Percentiles rank a stretch among this genome's conserved stretches.
phyloP scores from a whole-genome alignment of 2,113 vertebrate genomes.

The Myodes glareolus region DNA sequence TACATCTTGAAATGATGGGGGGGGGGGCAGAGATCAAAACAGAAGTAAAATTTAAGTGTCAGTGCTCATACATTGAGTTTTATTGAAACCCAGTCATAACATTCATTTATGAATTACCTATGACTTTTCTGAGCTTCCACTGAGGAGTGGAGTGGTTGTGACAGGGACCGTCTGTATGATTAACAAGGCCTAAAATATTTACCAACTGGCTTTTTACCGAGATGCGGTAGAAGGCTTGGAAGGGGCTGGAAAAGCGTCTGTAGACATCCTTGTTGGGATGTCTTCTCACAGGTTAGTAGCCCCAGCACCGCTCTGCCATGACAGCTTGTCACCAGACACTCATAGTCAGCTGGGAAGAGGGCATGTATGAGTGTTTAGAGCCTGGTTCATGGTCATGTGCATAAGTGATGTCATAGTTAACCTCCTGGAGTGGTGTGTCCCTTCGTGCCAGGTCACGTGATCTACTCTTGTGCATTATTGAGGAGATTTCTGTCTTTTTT shows the following conservation, averaged over 20 bases:
- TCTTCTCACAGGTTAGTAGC: constrained; percentile 47
- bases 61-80: not conserved
- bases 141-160: not conserved
- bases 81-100: not conserved
- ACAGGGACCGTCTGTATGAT: not conserved
- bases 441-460: not conserved
- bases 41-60: constrained; percentile 27
- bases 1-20: not conserved
- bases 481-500: constrained; percentile 15
- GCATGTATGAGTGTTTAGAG: not conserved
- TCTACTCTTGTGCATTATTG: not conserved
- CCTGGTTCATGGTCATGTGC: not conserved
- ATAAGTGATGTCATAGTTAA: not conserved
- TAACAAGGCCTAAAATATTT: constrained; percentile 57
- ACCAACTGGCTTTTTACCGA: not conserved
- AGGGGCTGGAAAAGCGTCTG: constrained; percentile 27
- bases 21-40: not conserved
- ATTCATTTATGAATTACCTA: constrained; percentile 49
- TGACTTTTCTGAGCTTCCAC: not conserved
- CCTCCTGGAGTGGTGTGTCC: not conserved
- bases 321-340: not conserved
- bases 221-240: constrained; percentile 26
- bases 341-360: not conserved
- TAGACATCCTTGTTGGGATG: constrained; percentile 30
- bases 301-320: not conserved